Evolutionary conservation across 2,113 vertebrate genomes (phyloP).

Genomic region (Colius striatus): DNA sequence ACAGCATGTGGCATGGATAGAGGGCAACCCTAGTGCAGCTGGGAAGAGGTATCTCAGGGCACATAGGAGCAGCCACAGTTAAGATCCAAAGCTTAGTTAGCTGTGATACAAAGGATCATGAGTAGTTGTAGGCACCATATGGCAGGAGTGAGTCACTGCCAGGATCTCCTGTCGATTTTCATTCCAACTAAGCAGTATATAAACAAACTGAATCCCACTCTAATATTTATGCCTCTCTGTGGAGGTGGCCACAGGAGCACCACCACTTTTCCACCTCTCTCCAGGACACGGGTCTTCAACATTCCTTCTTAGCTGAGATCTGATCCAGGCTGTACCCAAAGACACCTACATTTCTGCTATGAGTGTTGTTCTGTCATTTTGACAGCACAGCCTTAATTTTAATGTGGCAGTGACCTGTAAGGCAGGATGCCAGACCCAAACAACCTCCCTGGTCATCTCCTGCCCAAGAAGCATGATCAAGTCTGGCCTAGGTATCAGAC

Average conservation of each 20-base stretch:
- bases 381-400: neutral
- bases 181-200: neutral
- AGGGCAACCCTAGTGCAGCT: neutral
- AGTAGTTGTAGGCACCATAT: rapidly evolving
- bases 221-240: neutral
- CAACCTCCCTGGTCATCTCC: neutral
- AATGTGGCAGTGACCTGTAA: neutral
- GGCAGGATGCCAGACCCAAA: neutral
- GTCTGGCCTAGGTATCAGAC: neutral
- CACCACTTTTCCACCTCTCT: neutral
- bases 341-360: neutral
- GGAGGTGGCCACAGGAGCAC: neutral
- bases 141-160: neutral
- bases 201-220: neutral
- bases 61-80: neutral
- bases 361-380: neutral
- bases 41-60: neutral
- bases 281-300: neutral
- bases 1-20: no score
- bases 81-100: neutral
- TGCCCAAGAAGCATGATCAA: neutral
- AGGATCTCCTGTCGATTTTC: neutral
- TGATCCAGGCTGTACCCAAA: neutral
- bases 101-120: neutral
- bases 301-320: neutral